phyloP scores from a whole-genome alignment of 2,113 vertebrate species.

The Rhizomys pruinosus region DNA sequence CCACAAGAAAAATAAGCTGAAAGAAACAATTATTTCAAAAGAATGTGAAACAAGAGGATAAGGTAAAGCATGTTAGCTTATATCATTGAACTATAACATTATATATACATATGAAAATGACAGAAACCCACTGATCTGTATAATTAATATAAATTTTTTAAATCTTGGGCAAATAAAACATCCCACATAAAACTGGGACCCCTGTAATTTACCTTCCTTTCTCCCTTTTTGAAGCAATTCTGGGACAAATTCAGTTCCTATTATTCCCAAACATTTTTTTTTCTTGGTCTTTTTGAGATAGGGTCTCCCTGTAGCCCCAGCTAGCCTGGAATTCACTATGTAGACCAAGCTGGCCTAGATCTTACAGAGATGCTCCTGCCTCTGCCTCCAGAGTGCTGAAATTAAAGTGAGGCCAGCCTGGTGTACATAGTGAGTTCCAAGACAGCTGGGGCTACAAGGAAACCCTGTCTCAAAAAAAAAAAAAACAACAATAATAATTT shows the following conservation, averaged over 20 bases:
- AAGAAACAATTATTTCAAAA: constrained; percentile 60
- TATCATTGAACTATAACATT: neutral
- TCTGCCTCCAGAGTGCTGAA: no score
- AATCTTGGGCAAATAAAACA: neutral
- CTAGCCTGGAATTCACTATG: no score
- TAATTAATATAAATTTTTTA: neutral
- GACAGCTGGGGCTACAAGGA: no score
- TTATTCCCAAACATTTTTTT: neutral
- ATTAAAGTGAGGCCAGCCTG: no score
- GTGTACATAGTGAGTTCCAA: no score
- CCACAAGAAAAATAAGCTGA: constrained; percentile 39
- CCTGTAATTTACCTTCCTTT: neutral
- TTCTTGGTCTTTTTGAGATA: neutral
- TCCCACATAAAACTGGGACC: neutral
- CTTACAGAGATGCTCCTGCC: no score
- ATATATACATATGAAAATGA: neutral
- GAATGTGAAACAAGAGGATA: constrained; percentile 27
- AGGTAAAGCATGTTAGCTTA: constrained; percentile 33
- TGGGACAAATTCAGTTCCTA: constrained; percentile 19
- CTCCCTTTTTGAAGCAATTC: constrained; percentile 14
- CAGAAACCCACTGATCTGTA: neutral
- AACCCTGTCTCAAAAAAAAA: no score
- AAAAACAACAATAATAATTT: no score
- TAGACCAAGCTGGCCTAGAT: no score
- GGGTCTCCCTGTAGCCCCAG: no score